phyloP scores from a whole-genome alignment of 1,140 invertebrate genomes.

The Galendromus occidentalis region DNA sequence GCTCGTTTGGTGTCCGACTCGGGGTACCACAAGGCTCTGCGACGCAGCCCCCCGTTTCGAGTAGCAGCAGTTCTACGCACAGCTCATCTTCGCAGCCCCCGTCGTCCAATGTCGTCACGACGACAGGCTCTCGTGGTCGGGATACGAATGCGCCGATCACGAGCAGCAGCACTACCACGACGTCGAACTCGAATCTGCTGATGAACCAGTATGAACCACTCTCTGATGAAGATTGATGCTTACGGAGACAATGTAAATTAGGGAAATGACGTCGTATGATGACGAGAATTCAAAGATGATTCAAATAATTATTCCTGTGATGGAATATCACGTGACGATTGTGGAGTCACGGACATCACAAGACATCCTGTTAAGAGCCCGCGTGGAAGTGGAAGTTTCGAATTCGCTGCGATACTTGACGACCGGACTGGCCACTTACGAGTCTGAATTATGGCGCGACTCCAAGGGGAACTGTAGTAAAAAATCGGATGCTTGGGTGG shows the following conservation, averaged over 20 bases:
- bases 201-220: constrained; percentile 53
- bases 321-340: not conserved
- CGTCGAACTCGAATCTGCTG: not conserved
- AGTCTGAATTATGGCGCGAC: not conserved
- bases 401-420: not conserved
- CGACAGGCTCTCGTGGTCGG: constrained; percentile 12
- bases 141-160: not conserved
- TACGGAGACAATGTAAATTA: not conserved
- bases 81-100: no score
- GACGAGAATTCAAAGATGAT: not conserved
- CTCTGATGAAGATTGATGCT: constrained; percentile 49
- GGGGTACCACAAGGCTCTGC: no score
- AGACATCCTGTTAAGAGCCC: not conserved
- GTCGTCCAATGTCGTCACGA: constrained; percentile 6
- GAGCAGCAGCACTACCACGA: not conserved
- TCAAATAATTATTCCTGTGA: not conserved
- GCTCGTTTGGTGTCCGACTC: not conserved
- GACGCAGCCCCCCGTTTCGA: no score
- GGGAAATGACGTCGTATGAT: no score
- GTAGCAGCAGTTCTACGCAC: no score
- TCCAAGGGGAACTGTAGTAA: not conserved
- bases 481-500: not conserved
- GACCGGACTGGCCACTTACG: not conserved
- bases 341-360: not conserved
- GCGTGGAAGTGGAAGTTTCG: not conserved